These are phyloP conservation scores for Cremastobaeus sp. DNA, from an alignment of 2,888 invertebrate genomes.

Conservation along the genomic window DNA sequence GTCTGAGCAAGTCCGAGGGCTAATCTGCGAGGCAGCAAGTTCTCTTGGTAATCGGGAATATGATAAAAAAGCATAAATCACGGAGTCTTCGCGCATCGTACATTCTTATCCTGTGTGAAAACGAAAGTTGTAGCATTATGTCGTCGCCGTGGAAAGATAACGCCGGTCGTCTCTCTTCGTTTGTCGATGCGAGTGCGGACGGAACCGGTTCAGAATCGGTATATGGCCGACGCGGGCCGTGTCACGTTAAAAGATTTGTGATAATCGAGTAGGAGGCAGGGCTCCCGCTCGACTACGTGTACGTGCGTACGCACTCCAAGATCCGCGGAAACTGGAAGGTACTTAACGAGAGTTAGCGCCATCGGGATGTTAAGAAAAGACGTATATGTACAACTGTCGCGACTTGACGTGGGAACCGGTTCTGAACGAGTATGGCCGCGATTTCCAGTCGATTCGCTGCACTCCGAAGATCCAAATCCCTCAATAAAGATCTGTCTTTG, in stretches of 20 bases:
- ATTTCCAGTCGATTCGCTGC: constrained; percentile 64
- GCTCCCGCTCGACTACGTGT: constrained; percentile 51
- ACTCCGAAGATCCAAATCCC: constrained; percentile 65
- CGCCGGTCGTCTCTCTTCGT: constrained; percentile 56
- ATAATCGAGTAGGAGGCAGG: constrained; percentile 64
- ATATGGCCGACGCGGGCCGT: constrained; percentile 60
- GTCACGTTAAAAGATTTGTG: constrained; percentile 63
- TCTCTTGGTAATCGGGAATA: constrained; percentile 42
- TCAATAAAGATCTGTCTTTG: constrained; percentile 63
- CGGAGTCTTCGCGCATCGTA: constrained; percentile 48
- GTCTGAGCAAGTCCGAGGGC: not conserved
- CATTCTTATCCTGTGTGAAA: constrained; percentile 68
- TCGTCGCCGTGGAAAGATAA: constrained; percentile 62
- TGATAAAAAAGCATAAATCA: constrained; percentile 58
- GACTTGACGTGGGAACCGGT: constrained; percentile 70
- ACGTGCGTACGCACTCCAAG: constrained; percentile 12
- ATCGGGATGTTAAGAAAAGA: constrained; percentile 64
- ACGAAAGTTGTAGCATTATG: constrained; percentile 71
- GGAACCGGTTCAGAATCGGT: constrained; percentile 71
- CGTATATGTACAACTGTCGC: constrained; percentile 66
- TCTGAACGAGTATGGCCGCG: constrained; percentile 72
- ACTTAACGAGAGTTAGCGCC: constrained; percentile 62
- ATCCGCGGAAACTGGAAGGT: constrained; percentile 64
- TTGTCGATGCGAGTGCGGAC: constrained; percentile 62
- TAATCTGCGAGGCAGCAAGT: constrained; percentile 22